phyloP scores from a whole-genome alignment of 2,888 invertebrate genomes.

The Amaurobius ferox region DNA sequence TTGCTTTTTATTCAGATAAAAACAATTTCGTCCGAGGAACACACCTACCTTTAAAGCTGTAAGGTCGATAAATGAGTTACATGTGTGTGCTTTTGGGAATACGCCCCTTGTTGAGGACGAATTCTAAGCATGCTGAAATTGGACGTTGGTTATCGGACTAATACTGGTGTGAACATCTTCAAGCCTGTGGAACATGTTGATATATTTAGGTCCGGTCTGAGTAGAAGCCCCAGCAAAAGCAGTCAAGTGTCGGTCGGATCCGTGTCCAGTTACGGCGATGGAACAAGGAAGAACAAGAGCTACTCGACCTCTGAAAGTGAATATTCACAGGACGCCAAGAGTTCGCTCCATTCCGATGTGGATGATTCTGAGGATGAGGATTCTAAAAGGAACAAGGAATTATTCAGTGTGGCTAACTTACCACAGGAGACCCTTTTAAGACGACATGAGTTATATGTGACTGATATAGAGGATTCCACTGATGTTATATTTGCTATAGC shows the following conservation, averaged over 20 bases:
- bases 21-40: neutral
- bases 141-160: neutral
- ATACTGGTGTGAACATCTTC: conserved; percentile 39
- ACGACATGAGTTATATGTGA: conserved; percentile 73
- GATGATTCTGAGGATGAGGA: conserved; percentile 28
- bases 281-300: neutral
- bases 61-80: neutral
- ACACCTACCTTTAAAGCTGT: neutral
- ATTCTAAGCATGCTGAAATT: conserved; percentile 15
- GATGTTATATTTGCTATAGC: conserved; percentile 72
- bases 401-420: conserved; percentile 12
- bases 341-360: conserved; percentile 9
- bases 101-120: neutral
- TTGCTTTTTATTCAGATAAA: neutral
- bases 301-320: neutral
- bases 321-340: neutral
- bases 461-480: conserved; percentile 73
- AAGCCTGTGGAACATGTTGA: conserved; percentile 31
- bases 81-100: neutral
- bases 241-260: conserved; percentile 20
- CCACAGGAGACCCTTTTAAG: conserved; percentile 51
- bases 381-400: neutral
- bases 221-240: conserved; percentile 15
- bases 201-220: neutral
- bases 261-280: neutral